Base-by-base conservation (phyloP, 2,113 vertebrate genomes). In the Morone chrysops region DNA sequence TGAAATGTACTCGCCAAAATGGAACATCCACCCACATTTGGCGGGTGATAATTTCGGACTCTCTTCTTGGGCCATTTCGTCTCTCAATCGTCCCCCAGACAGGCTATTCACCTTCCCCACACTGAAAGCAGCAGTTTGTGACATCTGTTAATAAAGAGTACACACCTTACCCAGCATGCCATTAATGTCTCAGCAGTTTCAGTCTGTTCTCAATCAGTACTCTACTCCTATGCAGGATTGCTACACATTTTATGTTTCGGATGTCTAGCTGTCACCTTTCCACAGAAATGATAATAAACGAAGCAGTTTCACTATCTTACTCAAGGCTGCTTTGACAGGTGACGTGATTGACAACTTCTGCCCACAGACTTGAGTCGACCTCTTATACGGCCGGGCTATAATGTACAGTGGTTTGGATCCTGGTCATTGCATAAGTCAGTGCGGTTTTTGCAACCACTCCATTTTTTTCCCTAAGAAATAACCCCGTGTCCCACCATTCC, bases 111-210 rank as follows among this genome's bases (percentile, higher is more conserved):
- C 41, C 48, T 53, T 9, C 51, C 59, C n/a, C 7, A n/a, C 38
- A 4, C 10, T 63, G 47, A 57, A 48, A 65, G 6, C 31, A 60
- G 41, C 43, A 31, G 53, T 68, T 68, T 16, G 25, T 6, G 11
- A 62, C 56, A 69, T 69, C 47, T 69, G 54, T 79, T 74, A 79
- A 48, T 63, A 70, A 74, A 75, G 56, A 74, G 68, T 61, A 56
- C 41, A 54, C 50, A 57, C 20, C 65, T 79, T 57, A n/a, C 56
- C 59, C 57, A 63, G 70, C 70, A n/a, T 48, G 47, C 48, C 20
- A 40, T 74, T 74, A 74, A 48, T 11, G 12, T 77, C 62, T 63
- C 47, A 62, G 54, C 68, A 62, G 22, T 70, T 18, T 51, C 48
- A 51, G 40, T 68, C 36, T 16, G 43, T 53, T 73, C 53, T 25